Percentiles rank a stretch among this genome's conserved stretches.
phyloP scores from a whole-genome alignment of 2,888 invertebrate genomes.

The Drosophila silvestris region DNA sequence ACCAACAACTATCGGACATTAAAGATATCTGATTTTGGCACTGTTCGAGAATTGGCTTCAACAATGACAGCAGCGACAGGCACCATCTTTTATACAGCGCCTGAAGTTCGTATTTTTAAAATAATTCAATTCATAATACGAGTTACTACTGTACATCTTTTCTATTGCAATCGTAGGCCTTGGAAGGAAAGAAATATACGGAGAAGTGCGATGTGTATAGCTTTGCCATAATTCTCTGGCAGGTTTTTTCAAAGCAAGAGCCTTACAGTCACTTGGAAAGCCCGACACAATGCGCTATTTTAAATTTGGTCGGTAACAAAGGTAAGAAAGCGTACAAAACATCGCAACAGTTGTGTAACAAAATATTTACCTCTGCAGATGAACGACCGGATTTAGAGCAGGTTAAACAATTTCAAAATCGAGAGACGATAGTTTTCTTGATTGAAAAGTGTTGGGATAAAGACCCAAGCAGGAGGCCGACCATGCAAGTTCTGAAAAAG shows the following conservation, averaged over 20 bases:
- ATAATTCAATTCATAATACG: not conserved
- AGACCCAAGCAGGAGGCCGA: not conserved
- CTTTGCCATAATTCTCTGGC: slow-evolving; percentile 1
- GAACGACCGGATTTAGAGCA: not conserved
- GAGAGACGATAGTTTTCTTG: fast-evolving
- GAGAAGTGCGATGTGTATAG: slow-evolving; percentile 12
- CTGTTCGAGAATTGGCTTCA: not conserved
- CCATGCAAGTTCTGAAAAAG: not conserved
- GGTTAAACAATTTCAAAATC: fast-evolving
- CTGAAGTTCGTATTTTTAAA: slow-evolving; percentile 1
- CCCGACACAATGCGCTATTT: not conserved
- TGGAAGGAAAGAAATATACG: fast-evolving
- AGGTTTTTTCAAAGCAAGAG: not conserved
- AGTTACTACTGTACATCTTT: not conserved
- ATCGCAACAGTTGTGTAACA: not conserved
- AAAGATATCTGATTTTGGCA: slow-evolving; percentile 55
- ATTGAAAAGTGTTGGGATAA: not conserved
- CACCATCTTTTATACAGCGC: not conserved
- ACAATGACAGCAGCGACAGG: not conserved
- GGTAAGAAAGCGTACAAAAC: not conserved
- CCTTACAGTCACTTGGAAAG: not conserved
- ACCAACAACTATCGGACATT: slow-evolving; percentile 3
- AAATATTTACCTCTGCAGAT: not conserved
- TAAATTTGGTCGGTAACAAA: fast-evolving
- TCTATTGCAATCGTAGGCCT: too few species aligned